Evolutionary conservation across 1,140 invertebrate genomes (phyloP).

Genomic region (Arion vulgaris): DNA sequence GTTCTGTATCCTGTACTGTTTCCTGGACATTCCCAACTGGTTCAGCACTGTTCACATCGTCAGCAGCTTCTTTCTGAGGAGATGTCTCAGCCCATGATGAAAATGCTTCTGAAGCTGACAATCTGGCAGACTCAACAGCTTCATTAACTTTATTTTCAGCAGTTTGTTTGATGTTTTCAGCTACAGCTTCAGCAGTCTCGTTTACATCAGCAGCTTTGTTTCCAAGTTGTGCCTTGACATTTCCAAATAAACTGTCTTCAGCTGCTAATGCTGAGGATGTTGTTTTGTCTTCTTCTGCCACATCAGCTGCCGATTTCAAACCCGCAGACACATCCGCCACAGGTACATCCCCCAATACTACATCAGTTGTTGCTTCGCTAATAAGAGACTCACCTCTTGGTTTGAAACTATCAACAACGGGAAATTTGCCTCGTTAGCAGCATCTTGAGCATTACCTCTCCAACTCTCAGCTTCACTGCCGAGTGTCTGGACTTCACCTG

Average conservation of each 20-base stretch:
- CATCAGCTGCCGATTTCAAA: background rate
- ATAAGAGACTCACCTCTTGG: too few relatives aligned
- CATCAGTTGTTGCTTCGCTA: too few relatives aligned
- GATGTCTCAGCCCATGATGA: background rate
- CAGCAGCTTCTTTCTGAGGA: background rate
- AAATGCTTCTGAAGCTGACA: background rate
- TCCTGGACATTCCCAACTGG: too few relatives aligned
- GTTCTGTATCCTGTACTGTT: too few relatives aligned
- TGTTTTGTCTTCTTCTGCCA: background rate
- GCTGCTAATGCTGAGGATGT: background rate
- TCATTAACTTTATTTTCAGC: slow-evolving; percentile 7
- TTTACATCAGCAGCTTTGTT: background rate
- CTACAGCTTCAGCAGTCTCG: background rate
- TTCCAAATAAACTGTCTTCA: background rate
- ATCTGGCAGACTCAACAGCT: background rate
- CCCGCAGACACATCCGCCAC: too few relatives aligned
- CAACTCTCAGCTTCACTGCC: background rate
- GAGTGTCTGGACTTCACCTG: background rate
- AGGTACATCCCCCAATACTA: too few relatives aligned
- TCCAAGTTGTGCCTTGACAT: background rate
- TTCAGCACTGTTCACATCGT: too few relatives aligned
- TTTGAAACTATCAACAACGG: background rate
- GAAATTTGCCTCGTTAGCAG: too few relatives aligned
- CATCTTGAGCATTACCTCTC: background rate
- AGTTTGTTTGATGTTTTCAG: background rate